These are phyloP conservation scores for Drosophila pachea DNA, from an alignment of 1,140 invertebrate species.

Conservation along the genomic window DNA sequence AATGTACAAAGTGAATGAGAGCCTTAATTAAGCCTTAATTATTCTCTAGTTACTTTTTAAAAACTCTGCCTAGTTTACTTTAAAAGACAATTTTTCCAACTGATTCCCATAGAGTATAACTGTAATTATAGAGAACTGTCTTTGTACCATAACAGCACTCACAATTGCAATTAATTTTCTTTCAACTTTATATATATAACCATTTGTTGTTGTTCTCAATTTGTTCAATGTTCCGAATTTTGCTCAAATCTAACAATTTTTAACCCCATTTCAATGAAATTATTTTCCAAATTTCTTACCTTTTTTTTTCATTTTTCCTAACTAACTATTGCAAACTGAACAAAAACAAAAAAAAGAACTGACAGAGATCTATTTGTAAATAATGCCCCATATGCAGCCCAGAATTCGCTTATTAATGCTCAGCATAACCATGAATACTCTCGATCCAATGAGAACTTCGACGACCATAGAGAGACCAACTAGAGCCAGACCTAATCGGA, in stretches of 20 bases:
- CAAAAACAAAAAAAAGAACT: slow-evolving; percentile 5
- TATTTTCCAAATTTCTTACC: slow-evolving; percentile 1
- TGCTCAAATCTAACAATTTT: slow-evolving; percentile 12
- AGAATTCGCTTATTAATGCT: slow-evolving; percentile 71
- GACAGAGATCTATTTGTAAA: slow-evolving; percentile 44
- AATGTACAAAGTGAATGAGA: slow-evolving; percentile 19
- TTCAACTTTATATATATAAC: slow-evolving; percentile 24
- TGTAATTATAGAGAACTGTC: slow-evolving; percentile 22
- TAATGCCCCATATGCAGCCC: slow-evolving; percentile 43
- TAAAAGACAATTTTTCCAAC: not conserved
- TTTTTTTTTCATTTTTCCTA: slow-evolving; percentile 17
- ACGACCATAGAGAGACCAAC: not conserved
- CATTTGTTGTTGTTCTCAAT: slow-evolving; percentile 48
- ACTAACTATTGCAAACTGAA: slow-evolving; percentile 14
- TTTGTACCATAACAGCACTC: slow-evolving; percentile 24
- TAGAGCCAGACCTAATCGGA: no score
- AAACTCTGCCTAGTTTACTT: slow-evolving; percentile 1
- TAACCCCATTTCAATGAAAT: not conserved
- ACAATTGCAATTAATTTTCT: slow-evolving; percentile 23
- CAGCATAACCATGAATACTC: slow-evolving; percentile 40
- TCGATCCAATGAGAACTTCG: slow-evolving; percentile 9
- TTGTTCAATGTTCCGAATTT: slow-evolving; percentile 47
- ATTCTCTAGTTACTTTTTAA: slow-evolving; percentile 5
- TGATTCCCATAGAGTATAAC: slow-evolving; percentile 3
- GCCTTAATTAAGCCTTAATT: not conserved